Evolutionary conservation across 2,113 vertebrate species (phyloP), one percentile per base, ranked within the genome.

Genomic region (Hassar affinis): DNA sequence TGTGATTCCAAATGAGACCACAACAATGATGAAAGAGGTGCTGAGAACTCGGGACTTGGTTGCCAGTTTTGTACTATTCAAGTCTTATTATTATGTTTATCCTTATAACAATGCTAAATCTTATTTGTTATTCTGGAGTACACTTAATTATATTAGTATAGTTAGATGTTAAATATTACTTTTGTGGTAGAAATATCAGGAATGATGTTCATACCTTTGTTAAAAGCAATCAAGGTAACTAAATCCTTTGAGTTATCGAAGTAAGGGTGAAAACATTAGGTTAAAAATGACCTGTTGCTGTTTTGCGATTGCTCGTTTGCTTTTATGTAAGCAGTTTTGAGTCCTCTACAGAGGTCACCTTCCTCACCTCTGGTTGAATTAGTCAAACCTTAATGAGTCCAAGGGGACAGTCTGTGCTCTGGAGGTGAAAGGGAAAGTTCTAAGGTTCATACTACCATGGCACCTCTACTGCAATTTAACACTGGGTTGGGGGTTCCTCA

Each of bases 321-420:
- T 91, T 7, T 64, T 83, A 78, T 79, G 62, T 1, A 59, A n/a
- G 78, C 71, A 90, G 85, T 85, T 85, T 83, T 86, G 27, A 79
- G 61, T 82, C 59, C 20, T 85, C 83, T 62, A 77, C 25, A 91
- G 83, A 90, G 90, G 91, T 93, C 90, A 76, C 42, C n/a, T 80
- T 86, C 72, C 59, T 89, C 87, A 91, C 90, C 90, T 88, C 83
- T 30, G 87, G 47, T 64, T 27, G 75, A 89, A 92, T 92, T 90
- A 89, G 89, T 93, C 91, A 92, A 90, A 84, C 83, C 86, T 82
- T 87, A 91, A 92, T 89, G 85, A 88, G 85, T 86, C 92, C 90
- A 87, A 69, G 4, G 92, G 91, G 92, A 91, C 27, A 18, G 25
- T 79, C 78, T 57, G 82, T 90, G 90, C 79, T 72, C 42, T 78